Conservation (phyloP, 2,888 invertebrate genomes). For the Tetragonisca angustula region DNA sequence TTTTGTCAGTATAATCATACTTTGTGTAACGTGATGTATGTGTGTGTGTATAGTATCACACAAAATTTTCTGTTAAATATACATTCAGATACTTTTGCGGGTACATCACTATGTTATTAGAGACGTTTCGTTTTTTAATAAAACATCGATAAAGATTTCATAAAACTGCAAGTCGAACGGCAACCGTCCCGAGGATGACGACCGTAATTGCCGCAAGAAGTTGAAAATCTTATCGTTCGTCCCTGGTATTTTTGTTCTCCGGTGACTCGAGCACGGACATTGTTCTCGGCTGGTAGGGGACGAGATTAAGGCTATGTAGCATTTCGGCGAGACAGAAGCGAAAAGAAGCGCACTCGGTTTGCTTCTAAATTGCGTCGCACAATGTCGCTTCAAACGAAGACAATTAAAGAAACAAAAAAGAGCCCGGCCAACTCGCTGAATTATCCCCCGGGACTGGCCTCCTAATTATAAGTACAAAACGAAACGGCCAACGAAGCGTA, state of each 20-base stretch:
- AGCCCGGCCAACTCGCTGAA: neutral
- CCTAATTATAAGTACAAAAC: neutral
- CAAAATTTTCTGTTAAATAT: too few relatives aligned
- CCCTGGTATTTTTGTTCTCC: constrained; percentile 1
- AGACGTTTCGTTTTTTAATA: neutral
- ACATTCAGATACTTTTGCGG: too few relatives aligned
- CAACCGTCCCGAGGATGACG: neutral
- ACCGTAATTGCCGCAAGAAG: constrained; percentile 23
- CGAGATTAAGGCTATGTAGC: constrained; percentile 16
- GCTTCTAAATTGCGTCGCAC: constrained; percentile 17
- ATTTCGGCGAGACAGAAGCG: neutral
- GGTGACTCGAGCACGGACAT: constrained; percentile 15
- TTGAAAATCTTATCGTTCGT: constrained; percentile 33
- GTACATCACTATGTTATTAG: too few relatives aligned
- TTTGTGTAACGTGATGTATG: too few relatives aligned
- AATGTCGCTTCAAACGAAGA: constrained; percentile 17
- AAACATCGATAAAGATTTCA: neutral
- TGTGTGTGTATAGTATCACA: too few relatives aligned
- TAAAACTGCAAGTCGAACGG: neutral
- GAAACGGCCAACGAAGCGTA: neutral
- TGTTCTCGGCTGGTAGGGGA: constrained; percentile 12
- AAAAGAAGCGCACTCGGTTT: constrained; percentile 19
- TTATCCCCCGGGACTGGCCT: neutral
- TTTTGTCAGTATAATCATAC: too few relatives aligned
- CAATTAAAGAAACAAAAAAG: constrained; percentile 24